Evolutionary conservation across 2,113 vertebrate species (phyloP).

Genomic region (Hippocampus abdominalis): DNA sequence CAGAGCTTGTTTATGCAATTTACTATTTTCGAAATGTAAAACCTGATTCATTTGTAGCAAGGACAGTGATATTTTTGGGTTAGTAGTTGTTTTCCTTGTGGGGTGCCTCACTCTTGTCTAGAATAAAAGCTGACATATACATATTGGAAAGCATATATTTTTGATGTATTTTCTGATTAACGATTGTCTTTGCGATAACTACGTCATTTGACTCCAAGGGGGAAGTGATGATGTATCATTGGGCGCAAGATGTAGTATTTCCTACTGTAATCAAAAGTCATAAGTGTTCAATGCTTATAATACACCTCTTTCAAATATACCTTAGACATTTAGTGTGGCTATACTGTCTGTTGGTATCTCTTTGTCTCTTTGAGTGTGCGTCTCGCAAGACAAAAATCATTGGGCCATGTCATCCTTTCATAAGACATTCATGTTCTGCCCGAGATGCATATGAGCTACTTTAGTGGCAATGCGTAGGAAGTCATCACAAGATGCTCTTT

Average conservation of each 20-base stretch:
- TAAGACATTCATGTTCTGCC: slow-evolving; percentile 52
- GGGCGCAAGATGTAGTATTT: slow-evolving; percentile 29
- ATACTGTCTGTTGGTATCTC: slow-evolving; percentile 20
- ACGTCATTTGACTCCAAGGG: slow-evolving; percentile 36
- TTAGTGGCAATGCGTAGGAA: slow-evolving; percentile 37
- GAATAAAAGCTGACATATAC: slow-evolving; percentile 21
- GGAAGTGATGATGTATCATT: slow-evolving; percentile 27
- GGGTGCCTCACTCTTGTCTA: slow-evolving; percentile 50
- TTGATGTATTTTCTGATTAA: slow-evolving; percentile 58
- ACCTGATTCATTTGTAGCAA: slow-evolving; percentile 59
- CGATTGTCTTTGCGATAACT: slow-evolving; percentile 49
- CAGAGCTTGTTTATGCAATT: slow-evolving; percentile 69
- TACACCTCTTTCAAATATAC: slow-evolving; percentile 45
- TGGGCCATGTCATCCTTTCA: slow-evolving; percentile 54
- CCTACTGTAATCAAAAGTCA: slow-evolving; percentile 29
- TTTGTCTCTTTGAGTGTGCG: slow-evolving; percentile 17
- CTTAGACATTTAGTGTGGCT: slow-evolving; percentile 35
- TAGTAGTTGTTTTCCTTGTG: slow-evolving; percentile 48
- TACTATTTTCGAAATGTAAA: slow-evolving; percentile 53
- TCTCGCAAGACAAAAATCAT: slow-evolving; percentile 24
- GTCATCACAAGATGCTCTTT: slow-evolving; percentile 39
- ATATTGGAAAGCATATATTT: slow-evolving; percentile 64
- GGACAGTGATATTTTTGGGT: slow-evolving; percentile 30
- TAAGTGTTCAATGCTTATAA: slow-evolving; percentile 37
- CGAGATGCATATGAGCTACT: slow-evolving; percentile 61